phyloP scores from a whole-genome alignment of 2,888 invertebrate genomes.

The Drosophila anomelani region DNA sequence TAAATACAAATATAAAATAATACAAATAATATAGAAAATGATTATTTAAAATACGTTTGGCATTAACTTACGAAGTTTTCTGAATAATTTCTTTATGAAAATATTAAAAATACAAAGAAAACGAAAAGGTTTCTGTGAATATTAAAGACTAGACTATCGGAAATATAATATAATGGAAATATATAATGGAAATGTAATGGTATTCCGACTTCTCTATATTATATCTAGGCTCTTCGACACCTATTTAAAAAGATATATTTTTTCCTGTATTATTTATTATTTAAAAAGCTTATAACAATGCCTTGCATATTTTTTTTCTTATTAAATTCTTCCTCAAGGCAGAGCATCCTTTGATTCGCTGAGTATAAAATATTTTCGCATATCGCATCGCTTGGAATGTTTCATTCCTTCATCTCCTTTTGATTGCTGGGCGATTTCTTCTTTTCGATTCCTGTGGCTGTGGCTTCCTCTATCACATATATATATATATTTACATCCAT shows the following conservation, averaged over 20 bases:
- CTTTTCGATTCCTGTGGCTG: conserved; percentile 40
- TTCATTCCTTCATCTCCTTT: conserved; percentile 30
- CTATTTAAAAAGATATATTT: too few species aligned
- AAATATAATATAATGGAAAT: rapidly evolving
- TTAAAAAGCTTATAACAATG: neutral
- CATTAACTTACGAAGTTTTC: neutral
- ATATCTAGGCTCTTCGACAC: neutral
- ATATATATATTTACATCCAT: conserved; percentile 14
- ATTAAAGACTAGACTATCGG: neutral
- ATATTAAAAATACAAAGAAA: neutral
- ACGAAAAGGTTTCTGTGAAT: neutral
- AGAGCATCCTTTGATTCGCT: conserved; percentile 4
- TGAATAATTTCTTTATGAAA: rapidly evolving
- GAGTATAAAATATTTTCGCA: conserved; percentile 1
- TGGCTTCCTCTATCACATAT: conserved; percentile 14
- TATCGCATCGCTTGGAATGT: conserved; percentile 17
- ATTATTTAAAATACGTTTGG: neutral
- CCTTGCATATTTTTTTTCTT: neutral
- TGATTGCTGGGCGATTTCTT: conserved; percentile 45
- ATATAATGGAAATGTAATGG: too few species aligned
- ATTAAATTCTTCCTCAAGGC: neutral
- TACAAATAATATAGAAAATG: neutral
- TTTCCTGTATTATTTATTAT: too few species aligned
- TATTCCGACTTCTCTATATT: too few species aligned
- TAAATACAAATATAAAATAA: too few species aligned